Base-by-base conservation (phyloP, 1,140 invertebrate genomes). In the Globodera rostochiensis region DNA sequence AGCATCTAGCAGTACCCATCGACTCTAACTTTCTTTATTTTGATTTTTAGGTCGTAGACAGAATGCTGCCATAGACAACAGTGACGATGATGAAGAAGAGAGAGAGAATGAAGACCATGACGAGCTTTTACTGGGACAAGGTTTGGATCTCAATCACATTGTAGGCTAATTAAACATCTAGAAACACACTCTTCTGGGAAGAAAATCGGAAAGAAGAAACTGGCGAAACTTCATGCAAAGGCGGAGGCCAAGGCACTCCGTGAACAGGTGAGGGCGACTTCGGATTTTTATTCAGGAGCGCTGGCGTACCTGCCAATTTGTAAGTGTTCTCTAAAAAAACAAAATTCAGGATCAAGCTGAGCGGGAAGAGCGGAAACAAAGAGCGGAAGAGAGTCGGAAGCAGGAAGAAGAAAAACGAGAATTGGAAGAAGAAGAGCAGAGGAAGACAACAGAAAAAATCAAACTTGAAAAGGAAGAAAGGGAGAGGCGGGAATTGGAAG, bases 151-250 rank as follows among this genome's bases (percentile, higher is more conserved):
- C 36, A 36, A 36, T 36, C 2, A 36, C 36, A 36, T 36, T 36
- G n/a, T 1, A 78, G n/a, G 6, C n/a, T 15, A 74, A 53, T 77
- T 57, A 47, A 77, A 47, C 66, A 57, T 69, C 70, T 73, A 47
- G 85, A 82, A 49, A 49, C 67, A 1, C 13, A 21, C 3, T 15
- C 83, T 4, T 83, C 71, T 69, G 83, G 77, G 8, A 83, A 85
- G 49, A 89, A 88, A 71, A 81, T 89, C 13, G 88, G 88, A 19
- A 89, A 88, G 73, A 88, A 87, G 66, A 89, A 89, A 79, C 74
- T 86, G 60, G 88, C 88, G 3, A 89, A 89, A 77, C 75, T 89
- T 19, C 83, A 87, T 77, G 87, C 87, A 4, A 89, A 89, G 80
- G 87, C 86, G 15, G 87, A 88, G 73, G 89, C 89, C 21, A 78